phyloP scores from a whole-genome alignment of 2,113 vertebrate species.

The Sorex fumeus region DNA sequence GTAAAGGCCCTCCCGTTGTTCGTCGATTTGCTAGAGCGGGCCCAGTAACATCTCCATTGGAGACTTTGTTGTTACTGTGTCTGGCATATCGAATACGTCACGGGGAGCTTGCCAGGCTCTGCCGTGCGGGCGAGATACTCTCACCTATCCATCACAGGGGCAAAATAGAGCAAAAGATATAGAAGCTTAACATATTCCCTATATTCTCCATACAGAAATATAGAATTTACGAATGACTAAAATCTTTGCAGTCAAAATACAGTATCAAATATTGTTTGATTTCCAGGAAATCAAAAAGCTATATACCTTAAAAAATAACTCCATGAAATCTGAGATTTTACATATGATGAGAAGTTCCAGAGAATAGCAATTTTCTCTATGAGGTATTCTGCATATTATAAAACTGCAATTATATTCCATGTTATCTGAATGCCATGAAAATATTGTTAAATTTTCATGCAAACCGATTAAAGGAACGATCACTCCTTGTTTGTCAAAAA shows the following conservation, averaged over 20 bases:
- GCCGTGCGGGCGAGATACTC: no score
- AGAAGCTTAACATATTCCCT: background rate
- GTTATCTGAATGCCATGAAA: background rate
- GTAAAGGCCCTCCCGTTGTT: no score
- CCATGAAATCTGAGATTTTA: background rate
- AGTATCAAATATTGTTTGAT: background rate
- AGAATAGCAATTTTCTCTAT: constrained; percentile 23
- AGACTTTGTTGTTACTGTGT: no score
- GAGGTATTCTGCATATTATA: constrained; percentile 1
- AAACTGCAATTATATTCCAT: background rate
- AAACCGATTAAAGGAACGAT: constrained; percentile 18
- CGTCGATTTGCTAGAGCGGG: no score
- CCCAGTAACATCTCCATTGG: no score
- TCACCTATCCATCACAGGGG: background rate
- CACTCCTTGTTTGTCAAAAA: constrained; percentile 28
- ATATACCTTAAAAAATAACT: background rate
- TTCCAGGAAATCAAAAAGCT: constrained; percentile 14
- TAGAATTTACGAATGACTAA: background rate
- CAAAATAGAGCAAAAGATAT: background rate
- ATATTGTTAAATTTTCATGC: constrained; percentile 26
- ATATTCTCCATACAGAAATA: background rate
- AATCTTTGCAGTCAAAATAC: background rate
- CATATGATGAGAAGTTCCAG: background rate
- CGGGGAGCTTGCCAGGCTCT: no score
- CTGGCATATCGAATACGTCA: no score